Percentiles rank a stretch among this genome's conserved stretches.
Conservation (phyloP, 2,888 invertebrate genomes). For the Chrysolina oricalcia region DNA sequence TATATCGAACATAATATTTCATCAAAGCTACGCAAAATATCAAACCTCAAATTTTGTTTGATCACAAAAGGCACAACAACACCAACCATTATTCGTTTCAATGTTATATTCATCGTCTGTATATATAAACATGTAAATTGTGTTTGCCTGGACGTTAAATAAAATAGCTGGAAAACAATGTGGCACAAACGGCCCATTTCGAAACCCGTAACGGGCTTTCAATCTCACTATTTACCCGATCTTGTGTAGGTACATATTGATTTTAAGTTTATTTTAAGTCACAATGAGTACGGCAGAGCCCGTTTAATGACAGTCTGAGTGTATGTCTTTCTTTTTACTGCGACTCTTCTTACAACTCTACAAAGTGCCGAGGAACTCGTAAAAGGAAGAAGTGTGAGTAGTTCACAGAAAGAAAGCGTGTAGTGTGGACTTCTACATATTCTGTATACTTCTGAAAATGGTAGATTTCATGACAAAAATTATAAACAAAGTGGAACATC, state of each 20-base stretch:
- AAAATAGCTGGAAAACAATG: constrained; percentile 8
- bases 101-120: neutral
- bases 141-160: constrained; percentile 2
- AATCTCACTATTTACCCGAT: constrained; percentile 23
- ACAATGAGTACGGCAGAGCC: constrained; percentile 23
- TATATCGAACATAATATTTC: too few species aligned
- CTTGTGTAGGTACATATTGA: constrained; percentile 29
- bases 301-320: constrained; percentile 29
- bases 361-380: constrained; percentile 8
- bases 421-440: neutral
- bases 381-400: neutral
- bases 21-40: neutral
- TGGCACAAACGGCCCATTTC: constrained; percentile 21
- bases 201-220: constrained; percentile 23
- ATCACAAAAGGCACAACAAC: neutral
- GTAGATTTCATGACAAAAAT: too few species aligned
- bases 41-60: neutral
- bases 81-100: neutral
- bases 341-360: constrained; percentile 9
- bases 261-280: constrained; percentile 28
- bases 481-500: too few species aligned
- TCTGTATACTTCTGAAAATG: too few species aligned
- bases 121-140: constrained; percentile 8
- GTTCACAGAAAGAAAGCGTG: neutral
- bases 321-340: constrained; percentile 27